Evolutionary conservation across 2,113 vertebrate species (phyloP).

Genomic region (Rhinoptilus africanus): DNA sequence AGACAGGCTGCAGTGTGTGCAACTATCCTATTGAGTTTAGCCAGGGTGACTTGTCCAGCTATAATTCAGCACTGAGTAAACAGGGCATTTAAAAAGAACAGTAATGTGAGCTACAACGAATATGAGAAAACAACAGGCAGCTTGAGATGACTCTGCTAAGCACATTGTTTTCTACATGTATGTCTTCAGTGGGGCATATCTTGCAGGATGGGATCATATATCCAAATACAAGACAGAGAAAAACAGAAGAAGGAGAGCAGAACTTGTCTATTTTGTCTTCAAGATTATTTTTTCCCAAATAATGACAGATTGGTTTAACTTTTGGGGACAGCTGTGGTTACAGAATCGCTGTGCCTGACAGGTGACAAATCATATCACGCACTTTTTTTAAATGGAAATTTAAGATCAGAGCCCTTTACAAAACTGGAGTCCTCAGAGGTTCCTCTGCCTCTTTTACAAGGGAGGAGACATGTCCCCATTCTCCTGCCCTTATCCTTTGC

Average conservation of each 20-base stretch:
- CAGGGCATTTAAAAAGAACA: neutral
- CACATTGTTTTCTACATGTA: neutral
- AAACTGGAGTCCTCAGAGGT: neutral
- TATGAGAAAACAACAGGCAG: neutral
- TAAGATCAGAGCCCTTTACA: neutral
- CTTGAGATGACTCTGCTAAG: neutral
- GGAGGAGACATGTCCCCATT: neutral
- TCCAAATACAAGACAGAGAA: neutral
- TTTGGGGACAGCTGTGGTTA: neutral
- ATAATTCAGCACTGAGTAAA: neutral
- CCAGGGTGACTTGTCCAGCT: neutral
- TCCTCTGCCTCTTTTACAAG: neutral
- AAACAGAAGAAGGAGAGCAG: neutral
- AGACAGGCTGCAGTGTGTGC: neutral
- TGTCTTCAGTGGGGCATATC: neutral
- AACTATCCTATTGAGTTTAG: neutral
- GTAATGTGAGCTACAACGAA: neutral
- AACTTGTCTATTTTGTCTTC: neutral
- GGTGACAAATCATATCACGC: neutral
- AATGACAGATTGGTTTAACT: neutral
- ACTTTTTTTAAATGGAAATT: neutral
- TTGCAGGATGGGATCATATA: neutral
- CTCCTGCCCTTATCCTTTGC: neutral
- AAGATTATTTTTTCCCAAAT: neutral
- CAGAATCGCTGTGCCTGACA: neutral